phyloP scores from a whole-genome alignment of 2,797 vertebrate genomes.

The Enteromius fasciolatus region DNA sequence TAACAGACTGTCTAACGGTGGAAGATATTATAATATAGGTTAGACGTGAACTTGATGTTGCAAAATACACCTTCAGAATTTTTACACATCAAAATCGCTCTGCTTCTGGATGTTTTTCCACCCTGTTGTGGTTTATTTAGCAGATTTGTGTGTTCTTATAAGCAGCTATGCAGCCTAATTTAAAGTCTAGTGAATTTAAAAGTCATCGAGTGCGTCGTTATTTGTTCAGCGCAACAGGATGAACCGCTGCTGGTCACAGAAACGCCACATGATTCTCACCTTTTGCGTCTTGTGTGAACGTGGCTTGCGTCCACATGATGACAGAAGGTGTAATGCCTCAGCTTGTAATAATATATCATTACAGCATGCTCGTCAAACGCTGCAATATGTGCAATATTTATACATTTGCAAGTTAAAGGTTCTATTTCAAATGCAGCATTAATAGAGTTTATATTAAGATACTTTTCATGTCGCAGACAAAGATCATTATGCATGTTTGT shows the following conservation, averaged over 20 bases:
- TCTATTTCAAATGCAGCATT: conserved; percentile 26
- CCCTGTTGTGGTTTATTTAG: neutral
- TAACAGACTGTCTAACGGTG: neutral
- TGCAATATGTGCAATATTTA: conserved; percentile 42
- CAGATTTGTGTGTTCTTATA: neutral
- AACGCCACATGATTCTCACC: conserved; percentile 43
- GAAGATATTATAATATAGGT: neutral
- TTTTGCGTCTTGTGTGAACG: conserved; percentile 39
- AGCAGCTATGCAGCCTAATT: neutral
- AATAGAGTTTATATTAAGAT: conserved; percentile 26
- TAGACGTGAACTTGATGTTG: neutral
- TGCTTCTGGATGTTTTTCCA: neutral
- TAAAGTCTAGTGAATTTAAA: neutral
- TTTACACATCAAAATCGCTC: neutral
- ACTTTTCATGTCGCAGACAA: conserved; percentile 26
- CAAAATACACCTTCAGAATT: neutral
- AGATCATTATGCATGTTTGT: conserved; percentile 43
- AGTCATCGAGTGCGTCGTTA: conserved; percentile 10
- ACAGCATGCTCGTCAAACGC: conserved; percentile 19
- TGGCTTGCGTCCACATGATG: conserved; percentile 41
- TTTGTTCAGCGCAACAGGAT: conserved; percentile 23
- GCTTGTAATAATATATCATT: conserved; percentile 33
- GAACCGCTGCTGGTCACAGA: conserved; percentile 41
- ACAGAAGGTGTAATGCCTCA: conserved; percentile 47
- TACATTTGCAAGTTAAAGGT: conserved; percentile 15